These are phyloP conservation scores for Dione vanillae DNA, from an alignment of 2,888 invertebrate species.

Conservation along the genomic window DNA sequence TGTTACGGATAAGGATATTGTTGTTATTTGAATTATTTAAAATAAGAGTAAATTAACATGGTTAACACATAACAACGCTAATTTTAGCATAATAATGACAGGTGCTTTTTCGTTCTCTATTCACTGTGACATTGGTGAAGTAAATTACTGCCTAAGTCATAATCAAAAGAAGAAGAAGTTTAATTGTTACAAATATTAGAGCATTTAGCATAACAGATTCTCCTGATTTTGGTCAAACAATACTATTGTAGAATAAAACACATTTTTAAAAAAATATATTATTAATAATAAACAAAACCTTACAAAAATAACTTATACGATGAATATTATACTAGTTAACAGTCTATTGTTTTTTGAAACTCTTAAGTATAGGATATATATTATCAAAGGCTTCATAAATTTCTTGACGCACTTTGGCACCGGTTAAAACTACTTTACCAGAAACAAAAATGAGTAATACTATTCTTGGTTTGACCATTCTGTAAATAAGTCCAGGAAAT, in stretches of 20 bases:
- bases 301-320: constrained; percentile 38
- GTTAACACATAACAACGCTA: no score
- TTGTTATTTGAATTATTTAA: no score
- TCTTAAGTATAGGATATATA: constrained; percentile 97
- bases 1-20: no score
- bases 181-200: no score
- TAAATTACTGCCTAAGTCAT: no score
- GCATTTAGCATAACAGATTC: no score
- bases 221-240: no score
- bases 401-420: constrained; percentile 96
- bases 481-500: constrained; percentile 98
- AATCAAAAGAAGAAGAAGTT: no score
- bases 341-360: constrained; percentile 93
- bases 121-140: no score
- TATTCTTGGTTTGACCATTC: constrained; percentile 98
- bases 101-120: no score
- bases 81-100: no score
- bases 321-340: constrained; percentile 16
- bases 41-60: no score
- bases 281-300: constrained; percentile 32
- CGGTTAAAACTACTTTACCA: constrained; percentile 99
- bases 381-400: constrained; percentile 98
- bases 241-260: neutral
- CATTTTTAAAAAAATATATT: neutral
- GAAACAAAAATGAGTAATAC: constrained; percentile 99